phyloP scores from a whole-genome alignment of 2,888 invertebrate species.

The Trypoxylon attenuatum region DNA sequence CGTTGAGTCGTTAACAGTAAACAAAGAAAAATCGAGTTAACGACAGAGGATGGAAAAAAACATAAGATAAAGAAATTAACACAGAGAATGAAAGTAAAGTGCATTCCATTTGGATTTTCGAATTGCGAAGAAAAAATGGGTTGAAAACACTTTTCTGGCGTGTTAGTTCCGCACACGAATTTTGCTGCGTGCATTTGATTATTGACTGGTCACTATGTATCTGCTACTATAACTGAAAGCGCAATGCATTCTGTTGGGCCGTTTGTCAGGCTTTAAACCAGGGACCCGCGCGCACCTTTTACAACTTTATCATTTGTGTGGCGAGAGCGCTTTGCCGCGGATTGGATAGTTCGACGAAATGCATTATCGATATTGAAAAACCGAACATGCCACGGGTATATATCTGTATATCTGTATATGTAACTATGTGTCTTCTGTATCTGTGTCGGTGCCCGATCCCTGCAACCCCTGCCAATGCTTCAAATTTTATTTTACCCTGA shows the following conservation, averaged over 20 bases:
- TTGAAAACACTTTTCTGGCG: slow-evolving; percentile 11
- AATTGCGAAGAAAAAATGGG: background rate
- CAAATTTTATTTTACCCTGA: too few relatives aligned
- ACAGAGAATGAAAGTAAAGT: background rate
- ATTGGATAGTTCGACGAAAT: slow-evolving; percentile 34
- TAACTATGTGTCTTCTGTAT: too few relatives aligned
- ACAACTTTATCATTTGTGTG: slow-evolving; percentile 33
- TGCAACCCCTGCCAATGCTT: too few relatives aligned
- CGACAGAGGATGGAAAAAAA: background rate
- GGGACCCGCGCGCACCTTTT: slow-evolving; percentile 15
- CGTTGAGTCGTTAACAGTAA: background rate
- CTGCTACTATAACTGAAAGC: slow-evolving; percentile 27
- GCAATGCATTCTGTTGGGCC: slow-evolving; percentile 18
- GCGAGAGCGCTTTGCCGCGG: slow-evolving; percentile 14
- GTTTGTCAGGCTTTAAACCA: slow-evolving; percentile 38
- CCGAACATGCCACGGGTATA: slow-evolving; percentile 4
- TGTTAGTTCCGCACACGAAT: slow-evolving; percentile 7
- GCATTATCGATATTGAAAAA: slow-evolving; percentile 51
- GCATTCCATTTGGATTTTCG: background rate
- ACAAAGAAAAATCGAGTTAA: background rate
- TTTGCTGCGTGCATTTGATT: slow-evolving; percentile 14
- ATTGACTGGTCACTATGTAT: too few relatives aligned
- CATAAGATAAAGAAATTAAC: background rate
- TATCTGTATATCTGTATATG: background rate
- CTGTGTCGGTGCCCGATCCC: too few relatives aligned